Evolutionary conservation across 2,113 vertebrate species (phyloP).

Genomic region (Tachycineta bicolor): DNA sequence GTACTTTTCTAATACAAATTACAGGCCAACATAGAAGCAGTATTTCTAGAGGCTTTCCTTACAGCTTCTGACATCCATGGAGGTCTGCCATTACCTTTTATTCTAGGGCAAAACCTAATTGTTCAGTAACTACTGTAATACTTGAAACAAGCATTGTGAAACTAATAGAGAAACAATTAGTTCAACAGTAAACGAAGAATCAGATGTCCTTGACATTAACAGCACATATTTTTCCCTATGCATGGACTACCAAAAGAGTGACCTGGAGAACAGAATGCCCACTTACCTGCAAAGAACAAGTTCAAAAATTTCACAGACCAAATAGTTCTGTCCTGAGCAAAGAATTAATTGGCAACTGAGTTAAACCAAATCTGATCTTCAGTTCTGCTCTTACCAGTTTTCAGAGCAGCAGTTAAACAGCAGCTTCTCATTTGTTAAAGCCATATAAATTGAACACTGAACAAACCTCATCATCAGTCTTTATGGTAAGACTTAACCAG

Average conservation of each 20-base stretch:
- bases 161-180: neutral
- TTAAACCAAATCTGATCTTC: neutral
- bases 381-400: neutral
- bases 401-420: neutral
- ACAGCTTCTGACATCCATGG: neutral
- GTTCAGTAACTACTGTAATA: neutral
- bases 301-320: neutral
- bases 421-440: neutral
- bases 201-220: neutral
- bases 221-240: neutral
- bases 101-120: neutral
- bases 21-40: neutral
- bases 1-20: neutral
- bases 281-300: neutral
- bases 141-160: neutral
- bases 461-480: neutral
- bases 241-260: neutral
- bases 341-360: neutral
- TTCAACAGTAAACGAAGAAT: neutral
- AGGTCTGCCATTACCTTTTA: neutral
- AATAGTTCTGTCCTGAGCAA: neutral
- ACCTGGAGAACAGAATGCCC: rapidly evolving
- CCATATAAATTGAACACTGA: neutral
- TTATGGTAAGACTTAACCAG: neutral
- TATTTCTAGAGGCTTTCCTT: neutral